Percentiles rank a stretch among this genome's conserved stretches.
phyloP scores from a whole-genome alignment of 2,888 invertebrate species.

The Agrotis ipsilon region DNA sequence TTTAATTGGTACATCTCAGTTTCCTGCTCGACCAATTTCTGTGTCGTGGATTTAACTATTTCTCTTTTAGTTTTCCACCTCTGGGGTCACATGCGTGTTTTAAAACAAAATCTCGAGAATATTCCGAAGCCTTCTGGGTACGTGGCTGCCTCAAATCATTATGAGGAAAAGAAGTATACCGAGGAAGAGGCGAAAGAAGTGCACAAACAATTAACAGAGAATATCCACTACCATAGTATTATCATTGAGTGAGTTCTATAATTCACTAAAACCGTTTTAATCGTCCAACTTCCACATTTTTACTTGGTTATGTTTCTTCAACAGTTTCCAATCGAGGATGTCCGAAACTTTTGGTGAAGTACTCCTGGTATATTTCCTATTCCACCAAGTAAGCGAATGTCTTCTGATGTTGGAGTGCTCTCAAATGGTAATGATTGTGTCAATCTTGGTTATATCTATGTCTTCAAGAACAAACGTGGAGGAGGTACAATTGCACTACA shows the following conservation, averaged over 20 bases:
- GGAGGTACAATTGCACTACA: no score
- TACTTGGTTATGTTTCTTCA: neutral
- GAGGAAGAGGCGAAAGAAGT: constrained; percentile 31
- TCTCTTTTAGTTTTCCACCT: constrained; percentile 42
- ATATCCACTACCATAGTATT: constrained; percentile 36
- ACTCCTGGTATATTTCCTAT: constrained; percentile 34
- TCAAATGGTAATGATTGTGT: constrained; percentile 45
- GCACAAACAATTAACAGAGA: constrained; percentile 11
- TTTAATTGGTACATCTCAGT: constrained; percentile 19
- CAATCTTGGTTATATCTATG: no score
- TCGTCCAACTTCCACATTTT: neutral
- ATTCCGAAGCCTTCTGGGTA: constrained; percentile 41
- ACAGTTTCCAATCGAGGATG: constrained; percentile 40
- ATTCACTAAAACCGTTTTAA: no score
- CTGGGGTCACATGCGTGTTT: constrained; percentile 46
- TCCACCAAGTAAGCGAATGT: constrained; percentile 57
- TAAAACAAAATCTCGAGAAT: constrained; percentile 27
- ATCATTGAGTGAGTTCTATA: constrained; percentile 49
- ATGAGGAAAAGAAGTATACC: constrained; percentile 20
- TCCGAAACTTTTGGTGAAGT: constrained; percentile 38
- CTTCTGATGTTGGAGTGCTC: constrained; percentile 57
- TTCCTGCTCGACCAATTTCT: constrained; percentile 18
- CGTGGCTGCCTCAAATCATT: neutral
- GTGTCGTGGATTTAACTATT: constrained; percentile 20
- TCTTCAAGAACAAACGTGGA: no score